These are phyloP conservation scores for Setipinna tenuifilis DNA, from an alignment of 2,797 vertebrate genomes.

Conservation along the genomic window DNA sequence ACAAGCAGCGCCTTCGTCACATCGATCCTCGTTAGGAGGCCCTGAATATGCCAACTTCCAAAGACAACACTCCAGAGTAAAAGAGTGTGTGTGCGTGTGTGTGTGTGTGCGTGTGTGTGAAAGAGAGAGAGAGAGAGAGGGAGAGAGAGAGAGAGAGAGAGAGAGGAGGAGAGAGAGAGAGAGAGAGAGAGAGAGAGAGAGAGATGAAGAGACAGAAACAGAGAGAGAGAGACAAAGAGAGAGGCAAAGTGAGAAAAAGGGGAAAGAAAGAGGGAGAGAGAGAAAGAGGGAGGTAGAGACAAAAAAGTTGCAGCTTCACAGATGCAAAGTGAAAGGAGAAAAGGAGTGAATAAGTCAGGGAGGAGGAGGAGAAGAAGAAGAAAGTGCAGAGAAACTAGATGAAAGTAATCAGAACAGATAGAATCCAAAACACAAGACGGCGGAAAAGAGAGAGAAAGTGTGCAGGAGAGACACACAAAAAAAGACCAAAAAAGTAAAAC, in stretches of 20 bases:
- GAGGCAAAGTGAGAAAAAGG: too few species aligned
- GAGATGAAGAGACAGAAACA: too few species aligned
- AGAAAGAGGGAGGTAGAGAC: too few species aligned
- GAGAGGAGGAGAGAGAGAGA: neutral
- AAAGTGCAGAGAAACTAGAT: neutral
- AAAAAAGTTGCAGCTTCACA: neutral
- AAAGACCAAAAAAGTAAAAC: neutral
- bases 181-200: neutral
- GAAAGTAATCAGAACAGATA: neutral
- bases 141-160: constrained; percentile 2
- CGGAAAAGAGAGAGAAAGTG: neutral
- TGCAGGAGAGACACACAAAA: constrained; percentile 37
- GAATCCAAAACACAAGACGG: neutral
- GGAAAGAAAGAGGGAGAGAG: neutral
- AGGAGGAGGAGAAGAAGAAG: neutral
- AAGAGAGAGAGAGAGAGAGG: neutral
- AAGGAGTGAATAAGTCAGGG: neutral
- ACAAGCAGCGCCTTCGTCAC: neutral
- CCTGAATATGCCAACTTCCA: constrained; percentile 59
- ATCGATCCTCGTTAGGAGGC: constrained; percentile 6
- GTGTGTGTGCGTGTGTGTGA: too few species aligned
- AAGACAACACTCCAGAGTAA: neutral
- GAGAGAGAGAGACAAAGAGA: too few species aligned
- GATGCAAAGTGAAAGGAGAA: neutral
- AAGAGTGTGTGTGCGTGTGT: too few species aligned